Evolutionary conservation across 2,888 invertebrate genomes (phyloP).

Genomic region (Beris chalybata): DNA sequence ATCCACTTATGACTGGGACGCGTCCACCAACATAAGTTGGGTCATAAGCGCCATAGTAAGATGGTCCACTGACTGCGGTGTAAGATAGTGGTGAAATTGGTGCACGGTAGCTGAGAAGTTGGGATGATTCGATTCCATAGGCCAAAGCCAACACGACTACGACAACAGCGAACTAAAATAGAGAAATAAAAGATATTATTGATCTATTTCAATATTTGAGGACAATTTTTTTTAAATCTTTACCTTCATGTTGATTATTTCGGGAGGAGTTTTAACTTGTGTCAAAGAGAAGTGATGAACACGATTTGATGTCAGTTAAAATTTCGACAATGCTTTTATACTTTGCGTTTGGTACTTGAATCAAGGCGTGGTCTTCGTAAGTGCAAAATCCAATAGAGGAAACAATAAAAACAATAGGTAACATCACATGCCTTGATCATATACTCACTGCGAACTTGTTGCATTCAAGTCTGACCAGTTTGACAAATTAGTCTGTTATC

Average conservation of each 20-base stretch:
- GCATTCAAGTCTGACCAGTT: no score
- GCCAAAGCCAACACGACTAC: constrained; percentile 32
- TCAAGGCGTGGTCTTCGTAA: constrained; percentile 10
- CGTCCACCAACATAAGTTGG: no score
- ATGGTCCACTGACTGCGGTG: constrained; percentile 43
- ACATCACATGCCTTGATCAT: background rate
- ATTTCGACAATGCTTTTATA: constrained; percentile 24
- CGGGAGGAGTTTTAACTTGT: constrained; percentile 4
- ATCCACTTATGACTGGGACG: no score
- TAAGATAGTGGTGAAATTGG: constrained; percentile 37
- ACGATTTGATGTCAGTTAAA: constrained; percentile 14
- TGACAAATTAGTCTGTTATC: no score
- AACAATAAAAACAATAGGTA: constrained; percentile 24
- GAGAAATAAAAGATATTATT: background rate
- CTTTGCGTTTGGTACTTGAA: constrained; percentile 15
- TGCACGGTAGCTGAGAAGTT: constrained; percentile 10
- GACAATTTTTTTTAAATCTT: background rate
- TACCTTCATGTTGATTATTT: constrained; percentile 29
- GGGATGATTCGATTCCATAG: constrained; percentile 31
- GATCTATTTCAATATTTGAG: no score
- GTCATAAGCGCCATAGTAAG: background rate
- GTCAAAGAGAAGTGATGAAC: constrained; percentile 8
- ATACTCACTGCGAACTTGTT: no score
- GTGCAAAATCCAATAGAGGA: constrained; percentile 18
- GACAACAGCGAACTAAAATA: constrained; percentile 30